Evolutionary conservation across 2,113 vertebrate species (phyloP), one percentile per base, ranked within the genome.

Genomic region (Caloenas nicobarica): DNA sequence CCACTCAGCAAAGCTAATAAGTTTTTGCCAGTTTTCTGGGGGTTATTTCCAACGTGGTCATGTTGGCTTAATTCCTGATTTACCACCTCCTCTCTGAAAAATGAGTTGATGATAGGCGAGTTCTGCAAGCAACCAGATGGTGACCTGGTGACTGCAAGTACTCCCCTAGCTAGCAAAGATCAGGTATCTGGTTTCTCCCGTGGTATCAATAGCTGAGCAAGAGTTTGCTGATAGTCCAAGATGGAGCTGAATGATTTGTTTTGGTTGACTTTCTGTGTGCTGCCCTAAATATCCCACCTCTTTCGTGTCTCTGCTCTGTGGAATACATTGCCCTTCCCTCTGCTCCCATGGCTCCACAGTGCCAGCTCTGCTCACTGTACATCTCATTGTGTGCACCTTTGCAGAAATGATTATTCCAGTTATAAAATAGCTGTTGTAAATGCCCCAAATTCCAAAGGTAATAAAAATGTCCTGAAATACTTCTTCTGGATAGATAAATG

Each of bases 261-360:
- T 58, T 48, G 16, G 25, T 18, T 62, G n/a, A 23, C 8, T 60
- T 83, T 79, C 42, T 57, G 7, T 58, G 36, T 3, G 2, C 16
- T 89, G 15, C 23, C 44, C 21, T 77, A 46, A 80, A 71, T 51
- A 51, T 17, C 64, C 12, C 18, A 60, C 14, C 13, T 87, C 29
- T 48, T 58, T 23, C 3, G 0, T 1, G 1, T 26, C 78, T 80
- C 70, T 82, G 28, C 18, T 48, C 34, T 86, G 23, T 48, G n/a
- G 19, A 36, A 19, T 57, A 9, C 5, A 3, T 46, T 29, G 34
- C 33, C 16, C 9, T 80, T 71, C 28, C 26, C 12, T 38, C 56
- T 81, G 33, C 6, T 85, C 16, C 36, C 0, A 0, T 44, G 19
- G 48, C 25, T 91, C 29, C 38, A 15, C 2, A 0, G 24, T 19